Conservation (phyloP, 2,113 vertebrate genomes). For the Dasyprocta punctata region DNA sequence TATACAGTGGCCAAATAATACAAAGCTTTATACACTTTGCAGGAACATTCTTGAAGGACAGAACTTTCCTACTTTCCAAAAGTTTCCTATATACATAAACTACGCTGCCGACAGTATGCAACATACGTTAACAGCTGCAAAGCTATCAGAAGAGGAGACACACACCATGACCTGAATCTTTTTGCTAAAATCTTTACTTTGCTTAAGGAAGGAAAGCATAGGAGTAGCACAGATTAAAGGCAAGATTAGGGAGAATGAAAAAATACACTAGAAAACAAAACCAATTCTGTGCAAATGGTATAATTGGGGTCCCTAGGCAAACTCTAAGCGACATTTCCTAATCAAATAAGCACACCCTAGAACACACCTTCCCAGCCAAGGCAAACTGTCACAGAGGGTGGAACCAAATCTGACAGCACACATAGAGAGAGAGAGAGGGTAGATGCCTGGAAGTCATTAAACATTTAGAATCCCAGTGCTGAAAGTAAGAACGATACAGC, state of each 20-base stretch:
- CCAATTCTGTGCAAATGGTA: background rate
- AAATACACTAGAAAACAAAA: constrained; percentile 13
- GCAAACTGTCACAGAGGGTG: constrained; percentile 15
- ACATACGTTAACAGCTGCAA: background rate
- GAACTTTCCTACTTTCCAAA: background rate
- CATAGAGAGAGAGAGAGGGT: background rate
- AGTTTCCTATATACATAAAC: background rate
- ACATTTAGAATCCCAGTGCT: constrained; percentile 5
- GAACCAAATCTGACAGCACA: constrained; percentile 46
- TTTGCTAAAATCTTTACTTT: background rate
- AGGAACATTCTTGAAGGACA: background rate
- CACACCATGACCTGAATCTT: background rate
- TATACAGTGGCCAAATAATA: background rate
- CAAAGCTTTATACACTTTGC: background rate
- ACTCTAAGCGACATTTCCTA: background rate
- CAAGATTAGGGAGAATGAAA: constrained; percentile 27
- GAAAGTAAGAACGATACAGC: background rate
- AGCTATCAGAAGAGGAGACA: background rate
- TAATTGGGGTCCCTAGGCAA: background rate
- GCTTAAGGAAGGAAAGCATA: background rate
- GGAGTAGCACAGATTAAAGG: background rate
- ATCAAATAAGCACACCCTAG: background rate
- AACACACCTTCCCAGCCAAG: background rate
- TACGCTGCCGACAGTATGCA: background rate
- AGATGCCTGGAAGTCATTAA: constrained; percentile 24